Percentiles rank a stretch among this genome's conserved stretches.
Conservation (phyloP, 2,113 vertebrate genomes). For the Scomber scombrus region DNA sequence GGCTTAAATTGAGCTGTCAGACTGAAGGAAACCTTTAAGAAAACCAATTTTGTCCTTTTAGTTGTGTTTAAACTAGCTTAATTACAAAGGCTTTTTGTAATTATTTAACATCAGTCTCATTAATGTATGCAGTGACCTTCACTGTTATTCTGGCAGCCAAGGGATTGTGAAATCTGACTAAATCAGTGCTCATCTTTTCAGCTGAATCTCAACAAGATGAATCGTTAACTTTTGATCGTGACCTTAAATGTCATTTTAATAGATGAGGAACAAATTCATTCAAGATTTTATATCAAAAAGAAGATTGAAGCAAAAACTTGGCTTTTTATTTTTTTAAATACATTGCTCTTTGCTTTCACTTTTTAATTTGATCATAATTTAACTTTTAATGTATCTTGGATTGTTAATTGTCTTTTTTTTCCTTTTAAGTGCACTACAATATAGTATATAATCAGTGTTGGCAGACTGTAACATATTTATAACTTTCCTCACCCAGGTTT, state of each 20-base stretch:
- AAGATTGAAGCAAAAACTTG: not conserved
- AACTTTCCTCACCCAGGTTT: slow-evolving; percentile 74
- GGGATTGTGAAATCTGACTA: slow-evolving; percentile 25
- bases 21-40: slow-evolving; percentile 32
- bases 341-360: not conserved
- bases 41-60: slow-evolving; percentile 27
- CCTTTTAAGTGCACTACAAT: not conserved
- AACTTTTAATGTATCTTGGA: not conserved
- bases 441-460: not conserved
- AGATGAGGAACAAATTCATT: slow-evolving; percentile 1
- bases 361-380: not conserved
- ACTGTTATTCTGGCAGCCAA: slow-evolving; percentile 28
- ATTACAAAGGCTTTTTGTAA: slow-evolving; percentile 42
- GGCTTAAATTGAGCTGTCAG: slow-evolving; percentile 37
- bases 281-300: slow-evolving; percentile 10
- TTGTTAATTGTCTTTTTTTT: not conserved
- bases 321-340: not conserved
- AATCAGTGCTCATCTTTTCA: slow-evolving; percentile 38
- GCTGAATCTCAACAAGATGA: slow-evolving; percentile 19
- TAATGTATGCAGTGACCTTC: slow-evolving; percentile 70
- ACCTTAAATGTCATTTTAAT: slow-evolving; percentile 21
- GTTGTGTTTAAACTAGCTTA: slow-evolving; percentile 33
- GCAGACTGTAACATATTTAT: not conserved
- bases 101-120: slow-evolving; percentile 48
- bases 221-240: slow-evolving; percentile 28